Percentiles rank a stretch among this genome's conserved stretches.
These are phyloP conservation scores for Arctia plantaginis DNA, from an alignment of 2,888 invertebrate species.

Conservation along the genomic window DNA sequence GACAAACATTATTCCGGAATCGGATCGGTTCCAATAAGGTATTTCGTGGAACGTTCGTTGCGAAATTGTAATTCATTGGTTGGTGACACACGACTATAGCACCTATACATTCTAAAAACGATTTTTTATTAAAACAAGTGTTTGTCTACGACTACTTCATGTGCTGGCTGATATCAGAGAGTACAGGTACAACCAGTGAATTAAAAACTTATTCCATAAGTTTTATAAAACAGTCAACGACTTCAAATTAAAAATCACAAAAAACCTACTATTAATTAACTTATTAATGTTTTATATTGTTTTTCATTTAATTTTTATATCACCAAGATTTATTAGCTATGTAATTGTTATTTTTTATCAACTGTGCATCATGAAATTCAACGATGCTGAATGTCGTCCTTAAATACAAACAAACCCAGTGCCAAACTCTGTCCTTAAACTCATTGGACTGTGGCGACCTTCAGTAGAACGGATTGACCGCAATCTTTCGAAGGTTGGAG, in stretches of 20 bases:
- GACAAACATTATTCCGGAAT: conserved; percentile 59
- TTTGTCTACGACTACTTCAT: neutral
- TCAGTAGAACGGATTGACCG: neutral
- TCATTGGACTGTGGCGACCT: neutral
- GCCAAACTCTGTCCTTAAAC: neutral
- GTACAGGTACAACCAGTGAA: too few relatives aligned
- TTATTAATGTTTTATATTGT: too few relatives aligned
- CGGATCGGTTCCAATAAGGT: conserved; percentile 55
- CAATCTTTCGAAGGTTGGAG: neutral
- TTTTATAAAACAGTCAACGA: too few relatives aligned
- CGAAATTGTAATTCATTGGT: conserved; percentile 39
- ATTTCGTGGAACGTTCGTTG: conserved; percentile 39
- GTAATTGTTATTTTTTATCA: too few relatives aligned
- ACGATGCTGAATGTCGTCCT: neutral
- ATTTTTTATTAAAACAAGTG: neutral
- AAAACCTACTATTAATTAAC: too few relatives aligned
- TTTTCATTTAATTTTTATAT: too few relatives aligned
- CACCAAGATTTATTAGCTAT: too few relatives aligned
- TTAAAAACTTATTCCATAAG: too few relatives aligned
- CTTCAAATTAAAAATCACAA: neutral
- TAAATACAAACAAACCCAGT: neutral
- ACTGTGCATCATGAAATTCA: too few relatives aligned
- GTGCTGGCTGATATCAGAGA: too few relatives aligned
- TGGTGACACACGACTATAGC: conserved; percentile 11
- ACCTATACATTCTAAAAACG: conserved; percentile 6